Evolutionary conservation across 1,140 invertebrate species (phyloP).

Genomic region (Pseudomyrmex concolor): DNA sequence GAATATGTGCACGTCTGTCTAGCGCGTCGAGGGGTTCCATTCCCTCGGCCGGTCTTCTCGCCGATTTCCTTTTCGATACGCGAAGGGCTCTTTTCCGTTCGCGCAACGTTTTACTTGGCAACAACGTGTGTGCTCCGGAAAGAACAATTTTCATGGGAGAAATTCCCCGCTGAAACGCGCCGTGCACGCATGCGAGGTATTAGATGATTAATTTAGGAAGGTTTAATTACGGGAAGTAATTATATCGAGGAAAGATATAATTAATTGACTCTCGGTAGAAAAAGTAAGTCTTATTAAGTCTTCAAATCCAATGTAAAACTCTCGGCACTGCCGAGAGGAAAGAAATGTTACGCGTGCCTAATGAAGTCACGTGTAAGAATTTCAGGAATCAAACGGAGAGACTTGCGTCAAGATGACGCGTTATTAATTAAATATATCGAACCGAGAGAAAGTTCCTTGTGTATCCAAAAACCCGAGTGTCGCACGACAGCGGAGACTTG

Average conservation of each 20-base stretch:
- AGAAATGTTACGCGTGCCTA: not conserved
- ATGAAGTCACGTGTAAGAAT: not conserved
- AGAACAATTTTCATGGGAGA: conserved; percentile 27
- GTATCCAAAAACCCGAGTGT: not conserved
- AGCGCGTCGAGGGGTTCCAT: conserved; percentile 62
- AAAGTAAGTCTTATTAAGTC: no score
- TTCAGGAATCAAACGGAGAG: not conserved
- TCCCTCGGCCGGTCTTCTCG: conserved; percentile 44
- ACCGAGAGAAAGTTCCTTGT: not conserved
- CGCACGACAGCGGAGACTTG: not conserved
- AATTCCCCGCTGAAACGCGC: conserved; percentile 10
- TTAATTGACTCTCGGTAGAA: conserved; percentile 29
- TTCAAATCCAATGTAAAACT: not conserved
- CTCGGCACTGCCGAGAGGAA: not conserved
- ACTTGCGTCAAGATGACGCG: not conserved
- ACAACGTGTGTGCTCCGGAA: not conserved
- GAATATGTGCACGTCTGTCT: conserved; percentile 55
- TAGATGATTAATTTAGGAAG: not conserved
- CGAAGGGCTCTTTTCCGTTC: conserved; percentile 28
- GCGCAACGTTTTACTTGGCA: not conserved
- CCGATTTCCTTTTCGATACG: conserved; percentile 57
- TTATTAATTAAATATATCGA: not conserved
- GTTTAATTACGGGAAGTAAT: conserved; percentile 45
- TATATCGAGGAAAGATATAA: conserved; percentile 32
- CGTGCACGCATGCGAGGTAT: not conserved